These are phyloP conservation scores for Paragorgia papillata DNA, from an alignment of 92 coral and sea anemone genomes.

Conservation along the genomic window DNA sequence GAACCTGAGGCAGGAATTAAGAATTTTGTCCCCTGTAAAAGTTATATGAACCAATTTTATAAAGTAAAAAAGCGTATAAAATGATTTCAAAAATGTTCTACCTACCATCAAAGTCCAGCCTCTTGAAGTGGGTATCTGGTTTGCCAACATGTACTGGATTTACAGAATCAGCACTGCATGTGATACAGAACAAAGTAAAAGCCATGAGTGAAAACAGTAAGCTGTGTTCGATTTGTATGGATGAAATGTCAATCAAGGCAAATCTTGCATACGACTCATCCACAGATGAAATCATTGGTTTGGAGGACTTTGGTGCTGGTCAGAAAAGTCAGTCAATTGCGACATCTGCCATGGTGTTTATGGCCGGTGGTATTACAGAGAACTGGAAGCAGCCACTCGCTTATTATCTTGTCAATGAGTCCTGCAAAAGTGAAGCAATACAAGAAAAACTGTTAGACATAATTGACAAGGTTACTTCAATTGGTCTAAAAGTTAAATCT, in stretches of 20 bases:
- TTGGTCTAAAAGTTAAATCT: conserved; percentile 30
- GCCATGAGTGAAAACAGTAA: conserved; percentile 23
- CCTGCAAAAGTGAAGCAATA: conserved; percentile 11
- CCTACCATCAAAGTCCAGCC: conserved; percentile 21
- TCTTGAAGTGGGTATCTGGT: conserved; percentile 15
- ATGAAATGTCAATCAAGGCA: conserved; percentile 27
- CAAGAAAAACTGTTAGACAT: conserved; percentile 19
- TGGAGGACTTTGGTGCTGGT: background rate
- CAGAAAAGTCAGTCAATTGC: background rate
- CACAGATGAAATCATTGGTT: conserved; percentile 30
- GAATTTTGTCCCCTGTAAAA: no score
- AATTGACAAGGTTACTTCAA: background rate
- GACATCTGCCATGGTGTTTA: conserved; percentile 14
- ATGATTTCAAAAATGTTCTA: conserved; percentile 17
- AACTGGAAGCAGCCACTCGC: conserved; percentile 50
- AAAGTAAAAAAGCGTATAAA: conserved; percentile 34
- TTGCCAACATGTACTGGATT: conserved; percentile 30
- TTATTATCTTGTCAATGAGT: conserved; percentile 4
- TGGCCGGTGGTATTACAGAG: conserved; percentile 13
- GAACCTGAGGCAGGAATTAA: no score
- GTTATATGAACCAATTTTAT: no score
- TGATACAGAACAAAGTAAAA: conserved; percentile 17
- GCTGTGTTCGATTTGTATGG: conserved; percentile 18
- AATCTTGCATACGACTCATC: conserved; percentile 22
- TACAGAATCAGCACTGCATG: conserved; percentile 11